Evolutionary conservation across 2,797 vertebrate species (phyloP).

Genomic region (Leptoclinus maculatus): DNA sequence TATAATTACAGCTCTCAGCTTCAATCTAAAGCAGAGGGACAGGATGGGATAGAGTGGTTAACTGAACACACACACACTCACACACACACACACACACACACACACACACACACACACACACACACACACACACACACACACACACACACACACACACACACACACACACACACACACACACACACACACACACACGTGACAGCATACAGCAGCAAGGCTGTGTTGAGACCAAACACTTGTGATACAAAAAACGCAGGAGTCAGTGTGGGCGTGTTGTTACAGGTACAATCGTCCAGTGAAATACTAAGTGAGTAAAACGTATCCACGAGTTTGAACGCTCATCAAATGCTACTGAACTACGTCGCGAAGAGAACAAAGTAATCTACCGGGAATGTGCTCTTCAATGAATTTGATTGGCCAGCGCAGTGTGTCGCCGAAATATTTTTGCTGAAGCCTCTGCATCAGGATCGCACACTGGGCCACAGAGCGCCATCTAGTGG

Average conservation of each 20-base stretch:
- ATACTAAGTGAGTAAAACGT: neutral
- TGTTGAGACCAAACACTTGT: neutral
- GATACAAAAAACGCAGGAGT: neutral
- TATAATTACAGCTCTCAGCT: slow-evolving; percentile 61
- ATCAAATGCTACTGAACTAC: neutral
- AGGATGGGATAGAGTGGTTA: slow-evolving; percentile 27
- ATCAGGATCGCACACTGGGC: neutral
- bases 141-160: slow-evolving; percentile 23
- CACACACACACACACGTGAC: slow-evolving; percentile 6
- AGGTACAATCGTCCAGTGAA: neutral
- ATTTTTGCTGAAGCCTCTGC: neutral
- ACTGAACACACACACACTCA: slow-evolving; percentile 27
- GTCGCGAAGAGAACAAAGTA: neutral
- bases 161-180: slow-evolving; percentile 7
- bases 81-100: slow-evolving; percentile 24
- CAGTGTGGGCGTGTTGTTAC: neutral
- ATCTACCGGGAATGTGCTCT: neutral
- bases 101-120: slow-evolving; percentile 8
- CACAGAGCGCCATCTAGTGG: neutral
- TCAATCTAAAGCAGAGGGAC: slow-evolving; percentile 35
- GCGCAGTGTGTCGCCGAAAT: neutral
- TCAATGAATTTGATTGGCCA: neutral
- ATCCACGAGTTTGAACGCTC: neutral
- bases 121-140: slow-evolving; percentile 27
- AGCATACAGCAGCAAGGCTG: neutral